Base-by-base conservation (phyloP, 2,888 invertebrate genomes). In the Petrolisthes cinctipes region DNA sequence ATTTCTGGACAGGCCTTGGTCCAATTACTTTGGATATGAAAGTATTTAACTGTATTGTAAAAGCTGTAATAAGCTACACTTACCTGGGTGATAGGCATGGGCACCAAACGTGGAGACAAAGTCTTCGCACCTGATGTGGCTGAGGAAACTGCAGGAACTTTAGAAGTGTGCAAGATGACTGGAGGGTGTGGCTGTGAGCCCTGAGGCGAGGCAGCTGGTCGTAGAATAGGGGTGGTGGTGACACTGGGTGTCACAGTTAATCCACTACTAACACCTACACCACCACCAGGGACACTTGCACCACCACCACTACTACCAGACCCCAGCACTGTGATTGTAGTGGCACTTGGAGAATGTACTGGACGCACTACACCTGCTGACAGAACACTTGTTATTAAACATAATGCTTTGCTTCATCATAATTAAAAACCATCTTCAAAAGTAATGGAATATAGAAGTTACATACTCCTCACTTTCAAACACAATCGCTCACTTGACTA, bases 61-160 rank as follows among this genome's bases (percentile, higher is more conserved):
- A 37, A 37, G 37, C 37, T 37, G 37, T 37, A 37, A 53, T 37
- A 80, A 20, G 11, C 9, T 75, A 4, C 4, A 7, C n/a, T 23
- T 83, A 87, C 87, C 87, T 87, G 87, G 14, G 87, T 80, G 61
- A 87, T 51, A 53, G 87, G 87, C n/a, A 87, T 87, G 54, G 87
- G 87, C 17, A 87, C 73, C 56, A 87, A 68, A 9, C 87, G 79
- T 14, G 79, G 87, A 3, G 83, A 79, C 17, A 83, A 37, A 23
- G 14, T 57, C 68, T 87, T 87, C 14, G 23, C 73, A 23, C 17
- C 56, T 5, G 82, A 53, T 11, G 83, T 14, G 6, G 78, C 57
- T 5, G 82, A 23, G 2, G 82, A 23, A 11, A 76, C 61, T 14
- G 82, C 61, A 11, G 80, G 76, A 51, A 86, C 86, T 37, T 83